Base-by-base conservation (phyloP, 2,113 vertebrate genomes). In the Pseudolaguvia tuberculata region DNA sequence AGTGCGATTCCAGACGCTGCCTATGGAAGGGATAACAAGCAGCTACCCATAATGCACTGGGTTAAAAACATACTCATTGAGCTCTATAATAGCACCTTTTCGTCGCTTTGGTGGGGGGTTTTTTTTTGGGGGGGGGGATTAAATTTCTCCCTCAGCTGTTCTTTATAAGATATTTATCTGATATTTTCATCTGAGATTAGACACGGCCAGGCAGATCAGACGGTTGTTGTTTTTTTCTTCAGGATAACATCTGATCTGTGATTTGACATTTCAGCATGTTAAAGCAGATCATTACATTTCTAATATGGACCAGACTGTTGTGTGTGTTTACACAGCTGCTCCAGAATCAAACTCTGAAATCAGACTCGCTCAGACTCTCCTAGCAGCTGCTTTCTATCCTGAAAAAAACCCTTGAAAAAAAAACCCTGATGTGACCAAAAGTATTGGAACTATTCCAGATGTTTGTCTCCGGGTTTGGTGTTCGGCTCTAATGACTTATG, bases 41-140 rank as follows among this genome's bases (percentile, higher is more conserved):
- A 29, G 15, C 27, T 58, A 18, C 56, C 56, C 56, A 58, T 58
- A 58, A 58, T 58, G 27, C 56, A 31, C 56, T 58, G 56, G 56
- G 25, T 5, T 50, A 15, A 50, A 42, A 42, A n/a, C 7, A 8
- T 42, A 42, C 39, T 42, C 39, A 9, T 9, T 42, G 39, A 42
- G 39, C 39, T 42, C 39, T 9, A 42, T 9, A 42, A 42, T 42
- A 42, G 39, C 39, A 9, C 5, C 39, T 5, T 42, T 42, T 35
- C 31, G 6, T 35, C 31, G 6, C 6, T 3, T 35, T 35, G 6
- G 6, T 3, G 31, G 6, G 8, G 5, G 5, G 18, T 20, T 9
- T 51, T n/a, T 4, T 6, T n/a, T n/a, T n/a, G n/a, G n/a, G n/a
- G n/a, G n/a, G n/a, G n/a, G n/a, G n/a, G n/a, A n/a, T n/a, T n/a